phyloP scores from a whole-genome alignment of 2,888 invertebrate species.

The Acrobasis suavella region DNA sequence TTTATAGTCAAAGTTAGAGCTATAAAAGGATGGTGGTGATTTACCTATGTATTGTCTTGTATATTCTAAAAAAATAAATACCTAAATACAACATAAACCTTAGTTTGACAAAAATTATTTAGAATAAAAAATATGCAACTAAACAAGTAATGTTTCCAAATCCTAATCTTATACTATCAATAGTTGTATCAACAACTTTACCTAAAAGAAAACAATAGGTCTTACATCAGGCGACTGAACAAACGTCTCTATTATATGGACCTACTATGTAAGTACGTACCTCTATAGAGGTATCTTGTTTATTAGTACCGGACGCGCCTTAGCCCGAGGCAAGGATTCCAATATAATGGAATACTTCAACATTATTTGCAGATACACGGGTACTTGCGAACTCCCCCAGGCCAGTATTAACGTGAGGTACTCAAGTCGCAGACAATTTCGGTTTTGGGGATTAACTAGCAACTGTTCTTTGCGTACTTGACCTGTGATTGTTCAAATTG shows the following conservation, averaged over 20 bases:
- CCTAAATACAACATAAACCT: too few species aligned
- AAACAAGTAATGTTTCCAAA: too few species aligned
- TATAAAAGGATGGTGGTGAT: too few species aligned
- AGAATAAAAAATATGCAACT: too few species aligned
- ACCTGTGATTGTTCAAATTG: slow-evolving; percentile 5
- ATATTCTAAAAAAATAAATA: too few species aligned
- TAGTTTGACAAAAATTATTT: too few species aligned
- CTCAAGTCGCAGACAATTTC: slow-evolving; percentile 51
- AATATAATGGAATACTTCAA: slow-evolving; percentile 81
- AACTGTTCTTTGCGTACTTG: slow-evolving; percentile 20
- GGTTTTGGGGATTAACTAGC: slow-evolving; percentile 21
- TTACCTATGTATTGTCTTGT: too few species aligned
- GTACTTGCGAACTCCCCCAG: slow-evolving; percentile 67
- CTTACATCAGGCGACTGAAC: slow-evolving; percentile 43
- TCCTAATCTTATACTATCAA: neutral
- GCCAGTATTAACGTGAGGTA: slow-evolving; percentile 68
- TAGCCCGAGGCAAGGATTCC: slow-evolving; percentile 73
- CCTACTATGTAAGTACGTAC: too few species aligned
- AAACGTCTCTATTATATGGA: slow-evolving; percentile 59
- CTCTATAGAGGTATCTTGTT: slow-evolving; percentile 67
- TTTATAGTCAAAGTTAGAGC: too few species aligned
- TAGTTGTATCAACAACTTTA: slow-evolving; percentile 30
- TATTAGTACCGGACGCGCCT: slow-evolving; percentile 74
- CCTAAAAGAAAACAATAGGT: slow-evolving; percentile 46
- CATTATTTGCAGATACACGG: slow-evolving; percentile 78